Percentiles rank a stretch among this genome's conserved stretches.
phyloP scores from a whole-genome alignment of 2,888 invertebrate genomes.

The Apamea sordens region DNA sequence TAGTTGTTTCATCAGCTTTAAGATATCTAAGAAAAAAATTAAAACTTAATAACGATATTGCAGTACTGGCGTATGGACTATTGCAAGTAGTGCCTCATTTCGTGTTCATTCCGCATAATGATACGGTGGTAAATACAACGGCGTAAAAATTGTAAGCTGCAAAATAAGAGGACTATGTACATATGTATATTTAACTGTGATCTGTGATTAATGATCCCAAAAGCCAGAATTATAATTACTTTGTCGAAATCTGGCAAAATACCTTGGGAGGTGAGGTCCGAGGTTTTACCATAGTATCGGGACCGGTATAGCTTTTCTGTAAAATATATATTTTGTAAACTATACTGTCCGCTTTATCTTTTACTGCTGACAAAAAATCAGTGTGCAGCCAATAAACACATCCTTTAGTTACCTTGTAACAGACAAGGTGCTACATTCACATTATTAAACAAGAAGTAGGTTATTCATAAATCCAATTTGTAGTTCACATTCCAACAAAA shows the following conservation, averaged over 20 bases:
- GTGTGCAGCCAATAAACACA: conserved; percentile 16
- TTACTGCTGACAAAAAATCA: conserved; percentile 7
- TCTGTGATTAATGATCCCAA: conserved; percentile 53
- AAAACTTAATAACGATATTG: conserved; percentile 22
- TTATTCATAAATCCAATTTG: conserved; percentile 39
- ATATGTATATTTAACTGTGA: conserved; percentile 54
- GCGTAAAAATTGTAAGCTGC: conserved; percentile 59
- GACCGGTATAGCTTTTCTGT: conserved; percentile 77
- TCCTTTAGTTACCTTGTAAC: conserved; percentile 37
- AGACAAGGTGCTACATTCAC: not conserved
- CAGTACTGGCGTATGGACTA: conserved; percentile 46
- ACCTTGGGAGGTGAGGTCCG: conserved; percentile 69
- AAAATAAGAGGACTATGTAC: conserved; percentile 58
- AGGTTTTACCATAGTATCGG: conserved; percentile 74
- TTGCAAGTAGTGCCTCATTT: conserved; percentile 38
- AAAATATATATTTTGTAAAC: conserved; percentile 65
- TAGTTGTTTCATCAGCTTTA: not conserved
- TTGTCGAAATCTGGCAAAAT: conserved; percentile 64
- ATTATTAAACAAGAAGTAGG: conserved; percentile 18
- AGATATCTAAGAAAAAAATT: conserved; percentile 10
- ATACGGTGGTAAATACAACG: conserved; percentile 42
- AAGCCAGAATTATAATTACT: conserved; percentile 65
- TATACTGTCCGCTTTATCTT: conserved; percentile 25
- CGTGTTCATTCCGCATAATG: conserved; percentile 44
- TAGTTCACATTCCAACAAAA: conserved; percentile 46